A percentile compares a stretch with the other conserved stretches of the same genome.
Conservation (phyloP, 2,888 invertebrate genomes). For the Sinodicranocentrus sp. region DNA sequence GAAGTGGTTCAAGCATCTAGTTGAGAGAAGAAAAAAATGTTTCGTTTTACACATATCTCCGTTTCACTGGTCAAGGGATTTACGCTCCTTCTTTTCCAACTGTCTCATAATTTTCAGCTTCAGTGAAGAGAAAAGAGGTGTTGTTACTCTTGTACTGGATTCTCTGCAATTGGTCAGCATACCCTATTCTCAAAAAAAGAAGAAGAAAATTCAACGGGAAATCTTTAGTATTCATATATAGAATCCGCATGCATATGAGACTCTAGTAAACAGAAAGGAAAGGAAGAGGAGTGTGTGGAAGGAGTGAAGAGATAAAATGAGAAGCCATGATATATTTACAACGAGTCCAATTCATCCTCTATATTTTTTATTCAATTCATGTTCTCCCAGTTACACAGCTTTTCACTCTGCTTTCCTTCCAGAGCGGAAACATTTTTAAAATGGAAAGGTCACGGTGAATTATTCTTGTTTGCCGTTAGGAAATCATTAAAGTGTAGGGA, state of each 20-base stretch:
- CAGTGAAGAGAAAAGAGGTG: slow-evolving; percentile 68
- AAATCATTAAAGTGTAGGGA: too few relatives aligned
- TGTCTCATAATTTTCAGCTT: slow-evolving; percentile 72
- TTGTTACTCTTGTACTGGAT: slow-evolving; percentile 47
- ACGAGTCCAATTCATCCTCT: slow-evolving; percentile 33
- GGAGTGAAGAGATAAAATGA: slow-evolving; percentile 48
- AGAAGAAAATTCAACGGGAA: slow-evolving; percentile 20
- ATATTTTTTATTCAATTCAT: slow-evolving; percentile 65
- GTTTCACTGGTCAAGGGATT: slow-evolving; percentile 70
- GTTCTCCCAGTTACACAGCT: slow-evolving; percentile 52
- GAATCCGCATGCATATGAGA: slow-evolving; percentile 12
- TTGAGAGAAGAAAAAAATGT: slow-evolving; percentile 13
- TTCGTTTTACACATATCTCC: slow-evolving; percentile 36
- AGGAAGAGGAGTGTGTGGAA: not conserved
- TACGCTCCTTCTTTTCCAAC: slow-evolving; percentile 63
- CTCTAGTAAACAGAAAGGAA: not conserved
- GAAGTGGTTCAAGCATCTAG: slow-evolving; percentile 54
- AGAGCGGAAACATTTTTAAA: slow-evolving; percentile 5
- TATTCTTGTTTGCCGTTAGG: not conserved
- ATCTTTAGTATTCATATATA: slow-evolving; percentile 41
- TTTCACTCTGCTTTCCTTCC: slow-evolving; percentile 52
- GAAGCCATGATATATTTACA: slow-evolving; percentile 47
- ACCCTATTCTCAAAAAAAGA: not conserved
- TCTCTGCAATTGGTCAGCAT: not conserved
- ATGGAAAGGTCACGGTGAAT: slow-evolving; percentile 43